Base-by-base conservation (phyloP, 1,140 invertebrate genomes). In the Calliphora vicina region DNA sequence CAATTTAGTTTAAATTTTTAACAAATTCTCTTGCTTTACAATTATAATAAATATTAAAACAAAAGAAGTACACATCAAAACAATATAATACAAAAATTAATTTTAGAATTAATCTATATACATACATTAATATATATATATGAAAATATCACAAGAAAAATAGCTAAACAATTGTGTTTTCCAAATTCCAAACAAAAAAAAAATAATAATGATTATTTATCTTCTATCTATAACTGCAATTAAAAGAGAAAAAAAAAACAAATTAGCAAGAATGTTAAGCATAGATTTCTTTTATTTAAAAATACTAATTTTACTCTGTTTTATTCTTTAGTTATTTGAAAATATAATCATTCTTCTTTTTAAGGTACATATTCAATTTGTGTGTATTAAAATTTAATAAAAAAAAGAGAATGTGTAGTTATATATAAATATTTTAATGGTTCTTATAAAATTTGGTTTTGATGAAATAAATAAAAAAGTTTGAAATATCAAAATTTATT, bases 401-500 rank as follows among this genome's bases (percentile, higher is more conserved):
- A 12, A 57, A 25, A 67, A 67, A 23, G 20, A 67, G 61, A 67
- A 20, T 57, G 50, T 67, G 61, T 67, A 67, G 61, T 67, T 67
- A 67, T 67, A 67, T 12, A 67, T 23, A 23, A 20, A 67, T 67
- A 23, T 67, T 67, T 67, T 67, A 50, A 67, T 67, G 61, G 61
- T 67, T 67, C 61, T 67, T 67, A 25, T 67, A 67, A 67, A 67
- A 23, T 67, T 67, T 67, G 61, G 61, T 67, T 67, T 67, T 67
- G 61, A 67, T 67, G 61, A 67, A 67, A 67, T 67, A 67, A 67
- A 67, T 67, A 67, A 67, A 67, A 67, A 67, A 67, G 61, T 67
- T 67, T 67, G 61, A 67, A 67, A 67, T 67, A 67, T 67, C 61
- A 23, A 67, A 67, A 67, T 67, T 20, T 57, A 17, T n/a, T n/a